Percentiles rank a stretch among this genome's conserved stretches.
phyloP scores from a whole-genome alignment of 2,888 invertebrate genomes.

The Bugulina stolonifera region DNA sequence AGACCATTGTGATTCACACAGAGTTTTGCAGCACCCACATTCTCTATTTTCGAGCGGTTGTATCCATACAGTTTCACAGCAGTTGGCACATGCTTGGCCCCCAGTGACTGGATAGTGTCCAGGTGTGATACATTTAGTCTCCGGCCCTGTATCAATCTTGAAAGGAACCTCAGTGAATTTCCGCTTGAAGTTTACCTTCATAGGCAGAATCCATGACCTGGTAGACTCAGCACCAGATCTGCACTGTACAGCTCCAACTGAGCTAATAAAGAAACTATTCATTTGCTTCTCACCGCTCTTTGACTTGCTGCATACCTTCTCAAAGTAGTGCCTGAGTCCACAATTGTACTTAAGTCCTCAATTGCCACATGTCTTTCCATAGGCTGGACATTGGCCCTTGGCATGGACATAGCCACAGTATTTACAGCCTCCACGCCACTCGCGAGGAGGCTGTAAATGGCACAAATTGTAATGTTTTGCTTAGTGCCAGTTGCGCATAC shows the following conservation, averaged over 20 bases:
- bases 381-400: constrained; percentile 29
- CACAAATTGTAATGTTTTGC: too few relatives aligned
- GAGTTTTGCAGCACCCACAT: background rate
- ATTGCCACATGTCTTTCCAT: constrained; percentile 28
- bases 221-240: background rate
- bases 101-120: background rate
- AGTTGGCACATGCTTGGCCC: background rate
- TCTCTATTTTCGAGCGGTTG: background rate
- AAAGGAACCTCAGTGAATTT: background rate
- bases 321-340: too few relatives aligned
- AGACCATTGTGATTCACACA: background rate
- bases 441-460: background rate
- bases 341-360: constrained; percentile 25
- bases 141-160: background rate
- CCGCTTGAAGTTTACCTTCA: background rate
- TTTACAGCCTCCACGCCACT: background rate
- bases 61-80: constrained; percentile 1
- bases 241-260: background rate
- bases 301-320: constrained; percentile 13
- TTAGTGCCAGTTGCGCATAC: too few relatives aligned
- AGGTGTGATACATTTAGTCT: background rate
- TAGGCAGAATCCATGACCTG: background rate
- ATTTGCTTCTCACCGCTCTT: background rate
- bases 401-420: constrained; percentile 20
- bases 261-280: background rate